Evolutionary conservation across 2,113 vertebrate species (phyloP).

Genomic region (Aythya baeri): DNA sequence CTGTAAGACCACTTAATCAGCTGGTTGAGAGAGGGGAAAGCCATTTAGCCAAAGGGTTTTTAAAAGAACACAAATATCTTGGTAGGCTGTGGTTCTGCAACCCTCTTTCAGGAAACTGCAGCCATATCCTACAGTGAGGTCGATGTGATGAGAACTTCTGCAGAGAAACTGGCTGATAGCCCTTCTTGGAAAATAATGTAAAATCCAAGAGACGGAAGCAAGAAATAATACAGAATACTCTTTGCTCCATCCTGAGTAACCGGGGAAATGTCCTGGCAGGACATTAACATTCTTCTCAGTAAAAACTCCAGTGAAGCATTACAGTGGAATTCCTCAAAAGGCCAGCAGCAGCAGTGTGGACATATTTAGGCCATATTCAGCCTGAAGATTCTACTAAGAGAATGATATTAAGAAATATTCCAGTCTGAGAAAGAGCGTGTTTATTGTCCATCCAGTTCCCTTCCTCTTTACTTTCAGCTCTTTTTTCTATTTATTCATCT

Average conservation of each 20-base stretch:
- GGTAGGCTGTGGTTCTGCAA: not conserved
- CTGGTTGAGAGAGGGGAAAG: not conserved
- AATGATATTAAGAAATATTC: not conserved
- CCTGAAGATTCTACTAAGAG: not conserved
- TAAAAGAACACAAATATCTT: not conserved
- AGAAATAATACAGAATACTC: not conserved
- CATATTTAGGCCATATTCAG: not conserved
- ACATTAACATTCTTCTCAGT: not conserved
- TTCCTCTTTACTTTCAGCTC: not conserved
- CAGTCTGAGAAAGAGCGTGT: not conserved
- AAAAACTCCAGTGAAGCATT: not conserved
- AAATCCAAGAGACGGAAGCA: not conserved
- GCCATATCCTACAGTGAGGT: not conserved
- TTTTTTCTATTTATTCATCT: not conserved
- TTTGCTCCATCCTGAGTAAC: not conserved
- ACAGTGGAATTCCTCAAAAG: slow-evolving; percentile 23
- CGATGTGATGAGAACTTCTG: not conserved
- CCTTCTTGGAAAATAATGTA: not conserved
- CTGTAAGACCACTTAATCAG: not conserved
- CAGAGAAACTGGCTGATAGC: not conserved
- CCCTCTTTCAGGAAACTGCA: not conserved
- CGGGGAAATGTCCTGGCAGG: not conserved
- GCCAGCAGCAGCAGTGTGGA: not conserved
- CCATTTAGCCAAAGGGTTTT: not conserved
- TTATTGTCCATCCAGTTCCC: not conserved